Conservation (phyloP, 2,113 vertebrate genomes). For the Turnix velox region DNA sequence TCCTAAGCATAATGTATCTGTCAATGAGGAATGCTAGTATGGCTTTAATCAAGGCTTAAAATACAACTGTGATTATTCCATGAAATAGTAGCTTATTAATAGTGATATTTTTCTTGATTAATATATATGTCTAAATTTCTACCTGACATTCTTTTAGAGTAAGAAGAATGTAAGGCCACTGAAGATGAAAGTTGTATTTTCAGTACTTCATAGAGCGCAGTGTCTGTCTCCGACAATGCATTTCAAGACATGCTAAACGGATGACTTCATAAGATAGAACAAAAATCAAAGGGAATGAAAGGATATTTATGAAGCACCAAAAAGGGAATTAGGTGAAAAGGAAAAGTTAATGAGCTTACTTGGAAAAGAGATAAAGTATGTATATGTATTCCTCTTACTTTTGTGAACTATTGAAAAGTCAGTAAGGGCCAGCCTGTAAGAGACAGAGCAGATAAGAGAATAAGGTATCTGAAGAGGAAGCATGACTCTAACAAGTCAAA, state of each 20-base stretch:
- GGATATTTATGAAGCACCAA: not conserved
- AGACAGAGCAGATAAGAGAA: not conserved
- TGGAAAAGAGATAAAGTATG: not conserved
- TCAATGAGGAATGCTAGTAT: not conserved
- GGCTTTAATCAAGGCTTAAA: not conserved
- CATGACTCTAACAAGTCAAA: not conserved
- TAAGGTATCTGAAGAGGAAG: not conserved
- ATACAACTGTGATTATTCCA: not conserved
- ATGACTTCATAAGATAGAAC: constrained; percentile 15
- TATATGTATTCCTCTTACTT: not conserved
- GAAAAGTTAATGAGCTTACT: not conserved
- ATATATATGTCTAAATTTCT: not conserved
- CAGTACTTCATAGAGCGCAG: not conserved
- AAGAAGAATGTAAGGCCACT: not conserved
- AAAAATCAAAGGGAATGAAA: not conserved
- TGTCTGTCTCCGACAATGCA: not conserved
- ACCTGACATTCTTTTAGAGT: not conserved
- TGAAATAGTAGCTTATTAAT: not conserved
- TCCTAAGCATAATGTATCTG: not conserved
- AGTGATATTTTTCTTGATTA: not conserved
- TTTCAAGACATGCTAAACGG: not conserved
- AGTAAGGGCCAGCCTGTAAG: not conserved
- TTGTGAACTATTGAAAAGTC: not conserved
- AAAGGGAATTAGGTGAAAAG: not conserved
- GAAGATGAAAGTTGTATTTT: not conserved